Evolutionary conservation across 2,888 invertebrate genomes (phyloP), one percentile per base, ranked within the genome.

Genomic region (Alcis repandata): DNA sequence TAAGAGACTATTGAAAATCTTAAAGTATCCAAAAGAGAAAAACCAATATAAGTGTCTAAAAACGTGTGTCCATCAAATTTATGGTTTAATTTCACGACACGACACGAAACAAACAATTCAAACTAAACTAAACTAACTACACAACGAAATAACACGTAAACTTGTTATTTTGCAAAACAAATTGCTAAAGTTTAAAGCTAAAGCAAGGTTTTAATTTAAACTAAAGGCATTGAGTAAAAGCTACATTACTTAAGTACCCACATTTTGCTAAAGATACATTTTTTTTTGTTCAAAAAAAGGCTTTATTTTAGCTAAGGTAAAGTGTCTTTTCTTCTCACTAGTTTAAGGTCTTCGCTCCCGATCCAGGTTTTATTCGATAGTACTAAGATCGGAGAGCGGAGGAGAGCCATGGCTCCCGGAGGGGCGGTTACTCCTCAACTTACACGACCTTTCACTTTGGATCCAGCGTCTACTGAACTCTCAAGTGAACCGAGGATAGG

Each of bases 391-490:
- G 22, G 19, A 45, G 41, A 48, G 15, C 15, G 6, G 15, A 46
- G n/a, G 10, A 48, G 48, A 36, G n/a, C 9, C 59, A 67, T 33
- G 58, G 48, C 52, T 45, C 71, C 62, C 54, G 10, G 13, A 40
- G 65, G 70, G 41, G 32, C 13, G 43, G 32, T 58, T 46, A 43
- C 54, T 56, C 36, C 60, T 65, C 68, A 60, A 58, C 65, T 68
- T 58, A 64, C 60, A 46, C 52, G 63, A 68, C 63, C 70, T 66
- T 70, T 51, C 57, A 41, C 62, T 63, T 38, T 17, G 41, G n/a
- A 27, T 6, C 32, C 15, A 20, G 38, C 15, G 40, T 53, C 13
- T 40, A 40, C 22, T 40, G 22, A 53, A 36, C 40, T 15, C 40
- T 22, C 53, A 4, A 22, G 19, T 36, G 19, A 19, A 36, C 33